Base-by-base conservation (phyloP, 2,797 vertebrate genomes). In the Momotus momota region DNA sequence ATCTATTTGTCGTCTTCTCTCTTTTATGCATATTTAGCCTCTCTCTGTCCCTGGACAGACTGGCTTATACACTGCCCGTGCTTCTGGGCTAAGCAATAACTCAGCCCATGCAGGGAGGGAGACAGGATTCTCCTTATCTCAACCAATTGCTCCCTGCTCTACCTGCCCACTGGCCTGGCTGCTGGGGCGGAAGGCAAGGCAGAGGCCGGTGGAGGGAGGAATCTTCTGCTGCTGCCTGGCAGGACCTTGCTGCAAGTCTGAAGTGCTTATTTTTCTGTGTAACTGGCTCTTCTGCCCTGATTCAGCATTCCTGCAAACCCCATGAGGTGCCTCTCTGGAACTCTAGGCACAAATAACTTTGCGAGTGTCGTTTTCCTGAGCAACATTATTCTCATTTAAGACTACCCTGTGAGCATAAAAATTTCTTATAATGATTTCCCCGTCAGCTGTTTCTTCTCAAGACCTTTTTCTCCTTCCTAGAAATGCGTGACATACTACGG, bases 391-490 rank as follows among this genome's bases (percentile, higher is more conserved):
- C 69, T 89, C 54, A 4, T 92, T 96, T 93, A 87, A 85, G 58
- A 22, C 92, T 92, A 69, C 84, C 79, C 43, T 69, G 75, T 69
- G 84, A 91, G 85, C 90, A 95, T 64, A 88, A 88, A 96, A 95
- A 90, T 90, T 90, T 60, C 92, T 84, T 86, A 65, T 87, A 80
- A 96, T 92, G 88, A 91, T 95, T 93, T 93, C 46, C 75, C 89
- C 12, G 14, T 96, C 92, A 95, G 90, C 95, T 92, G 77, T 60
- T 94, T 94, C 91, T 94, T 90, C 88, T 85, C 88, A 61, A 93
- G 94, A 77, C 86, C 86, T 90, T 94, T 93, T 94, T 84, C 86
- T 95, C 93, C 90, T 96, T 94, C 88, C 90, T 93, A 81, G 80
- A 95, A 96, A 86, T 88, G 94, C 66, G 6, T 65, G 86, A 67